Base-by-base conservation (phyloP, 2,888 invertebrate genomes). In the Drosophila maculinotata region DNA sequence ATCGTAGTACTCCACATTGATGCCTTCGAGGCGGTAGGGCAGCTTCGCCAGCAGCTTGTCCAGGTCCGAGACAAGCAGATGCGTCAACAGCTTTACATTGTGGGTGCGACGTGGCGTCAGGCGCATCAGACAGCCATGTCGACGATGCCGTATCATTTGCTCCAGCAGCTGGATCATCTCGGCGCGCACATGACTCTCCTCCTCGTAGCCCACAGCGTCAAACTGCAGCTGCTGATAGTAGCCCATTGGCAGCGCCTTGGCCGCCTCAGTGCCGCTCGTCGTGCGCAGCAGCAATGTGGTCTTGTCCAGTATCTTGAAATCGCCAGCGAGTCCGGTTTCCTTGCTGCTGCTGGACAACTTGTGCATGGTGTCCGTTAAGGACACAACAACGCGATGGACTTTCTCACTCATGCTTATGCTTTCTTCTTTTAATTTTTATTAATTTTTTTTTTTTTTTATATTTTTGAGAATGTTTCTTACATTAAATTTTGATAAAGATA, bases 1-100 rank as follows among this genome's bases (percentile, higher is more conserved):
- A 62, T 88, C 89, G 23, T 69, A 81, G 47, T 86, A 88, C 42
- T 88, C 87, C n/a, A 89, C 54, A 39, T 65, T 67, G 15, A 88
- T 75, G 20, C 23, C 31, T 2, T 58, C 49, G 0, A 88, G 35
- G 5, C 68, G 78, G 15, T 47, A 74, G 0, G 69, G 66, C 33
- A 71, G 1, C 8, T 45, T 33, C 9, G 36, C 30, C 54, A 88
- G 47, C 2, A 67, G 20, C 26, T 74, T 86, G n/a, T 89, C 87
- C 23, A 89, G 63, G 26, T 89, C 79, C 9, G 66, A 70, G 9
- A 86, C 75, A 5, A 88, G 54, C 2, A 89, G 53, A n/a, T 83
- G 79, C 25, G 76, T 72, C 14, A 88, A 17, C n/a, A 87, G 38
- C 12, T 71, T 78, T 0, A 78, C 35, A 44, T 82, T 87, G 6